These are phyloP conservation scores for Ambastaia sidthimunki DNA, from an alignment of 2,797 vertebrate genomes.

Conservation along the genomic window DNA sequence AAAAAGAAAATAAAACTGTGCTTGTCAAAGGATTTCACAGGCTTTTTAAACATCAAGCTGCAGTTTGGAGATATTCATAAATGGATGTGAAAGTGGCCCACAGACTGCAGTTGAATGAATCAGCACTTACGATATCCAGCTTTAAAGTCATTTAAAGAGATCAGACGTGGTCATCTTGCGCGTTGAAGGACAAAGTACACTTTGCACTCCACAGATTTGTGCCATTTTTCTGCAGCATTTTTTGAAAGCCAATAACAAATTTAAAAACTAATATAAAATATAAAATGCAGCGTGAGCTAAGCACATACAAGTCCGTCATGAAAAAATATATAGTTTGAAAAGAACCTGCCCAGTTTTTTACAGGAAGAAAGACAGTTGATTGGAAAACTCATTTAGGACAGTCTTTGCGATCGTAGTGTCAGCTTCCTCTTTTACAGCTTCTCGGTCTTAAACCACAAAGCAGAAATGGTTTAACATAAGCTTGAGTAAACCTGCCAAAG, in stretches of 20 bases:
- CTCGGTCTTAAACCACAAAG: constrained; percentile 61
- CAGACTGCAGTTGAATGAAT: constrained; percentile 28
- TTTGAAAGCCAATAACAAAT: no score
- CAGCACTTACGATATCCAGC: constrained; percentile 38
- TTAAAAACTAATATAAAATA: no score
- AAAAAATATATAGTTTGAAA: neutral
- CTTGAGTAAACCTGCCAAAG: constrained; percentile 60
- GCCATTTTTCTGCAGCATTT: neutral
- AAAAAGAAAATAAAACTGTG: neutral
- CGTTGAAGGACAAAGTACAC: constrained; percentile 20
- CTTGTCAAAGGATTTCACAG: neutral
- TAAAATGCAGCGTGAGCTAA: neutral
- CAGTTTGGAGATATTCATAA: constrained; percentile 25
- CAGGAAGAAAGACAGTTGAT: neutral
- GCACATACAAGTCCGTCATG: neutral
- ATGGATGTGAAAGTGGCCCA: constrained; percentile 18
- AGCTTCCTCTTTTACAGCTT: constrained; percentile 62
- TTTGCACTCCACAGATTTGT: constrained; percentile 32
- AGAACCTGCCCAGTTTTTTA: neutral
- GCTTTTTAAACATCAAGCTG: constrained; percentile 27
- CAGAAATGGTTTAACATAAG: constrained; percentile 64
- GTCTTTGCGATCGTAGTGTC: constrained; percentile 47
- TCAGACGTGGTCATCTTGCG: constrained; percentile 27
- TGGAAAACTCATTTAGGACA: neutral
- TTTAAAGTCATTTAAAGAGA: constrained; percentile 35